A percentile compares a stretch with the other conserved stretches of the same genome.
phyloP scores from a whole-genome alignment of 23 tunicate genomes.

The Oikopleura albicans region DNA sequence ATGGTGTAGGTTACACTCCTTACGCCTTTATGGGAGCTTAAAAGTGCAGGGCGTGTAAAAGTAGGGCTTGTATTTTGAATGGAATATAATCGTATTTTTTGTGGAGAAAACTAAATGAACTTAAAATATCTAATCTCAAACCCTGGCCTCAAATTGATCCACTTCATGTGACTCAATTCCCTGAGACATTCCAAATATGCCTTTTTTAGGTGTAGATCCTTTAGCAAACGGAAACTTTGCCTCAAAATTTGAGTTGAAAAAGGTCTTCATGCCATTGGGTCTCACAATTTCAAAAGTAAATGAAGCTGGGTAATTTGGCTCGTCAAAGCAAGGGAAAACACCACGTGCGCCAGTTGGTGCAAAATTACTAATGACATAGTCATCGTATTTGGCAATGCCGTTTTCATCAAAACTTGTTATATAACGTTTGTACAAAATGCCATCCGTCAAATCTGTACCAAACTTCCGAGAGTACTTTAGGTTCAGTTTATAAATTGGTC shows the following conservation, averaged over 20 bases:
- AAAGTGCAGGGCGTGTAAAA: too few species aligned
- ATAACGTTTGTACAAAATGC: not conserved
- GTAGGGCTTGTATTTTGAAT: not conserved
- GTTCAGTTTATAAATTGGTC: not conserved
- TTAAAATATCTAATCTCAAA: not conserved
- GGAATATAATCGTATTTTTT: not conserved
- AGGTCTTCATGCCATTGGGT: not conserved
- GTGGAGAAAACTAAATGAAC: not conserved
- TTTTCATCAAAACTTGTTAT: too few species aligned
- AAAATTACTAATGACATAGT: not conserved
- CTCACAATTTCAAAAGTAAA: not conserved
- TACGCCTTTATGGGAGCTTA: too few species aligned
- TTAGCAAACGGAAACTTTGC: not conserved
- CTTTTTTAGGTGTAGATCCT: not conserved
- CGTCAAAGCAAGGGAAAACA: conserved; percentile 3
- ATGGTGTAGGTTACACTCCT: too few species aligned
- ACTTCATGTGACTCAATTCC: not conserved
- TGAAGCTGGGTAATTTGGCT: not conserved
- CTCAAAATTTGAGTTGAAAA: not conserved
- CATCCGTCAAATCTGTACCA: not conserved
- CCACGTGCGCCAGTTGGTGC: not conserved
- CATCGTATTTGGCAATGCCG: not conserved
- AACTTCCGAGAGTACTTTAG: not conserved
- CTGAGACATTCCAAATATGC: not conserved
- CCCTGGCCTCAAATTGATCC: not conserved